Evolutionary conservation across 2,797 vertebrate genomes (phyloP).

Genomic region (Pangasius djambal): DNA sequence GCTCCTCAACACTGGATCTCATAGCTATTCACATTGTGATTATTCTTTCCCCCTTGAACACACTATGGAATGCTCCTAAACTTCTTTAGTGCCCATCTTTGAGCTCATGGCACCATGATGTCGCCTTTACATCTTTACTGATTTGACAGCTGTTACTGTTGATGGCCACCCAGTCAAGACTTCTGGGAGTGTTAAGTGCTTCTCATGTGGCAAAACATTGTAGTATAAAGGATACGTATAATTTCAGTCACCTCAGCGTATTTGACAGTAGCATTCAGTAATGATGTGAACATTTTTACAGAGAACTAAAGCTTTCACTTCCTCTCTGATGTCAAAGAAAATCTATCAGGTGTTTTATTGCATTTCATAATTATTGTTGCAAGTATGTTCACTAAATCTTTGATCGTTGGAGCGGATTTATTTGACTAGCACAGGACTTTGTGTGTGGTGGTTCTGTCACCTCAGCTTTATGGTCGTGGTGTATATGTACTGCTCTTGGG

Average conservation of each 20-base stretch:
- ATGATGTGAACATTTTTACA: background rate
- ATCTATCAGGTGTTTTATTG: background rate
- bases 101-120: background rate
- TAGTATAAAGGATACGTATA: background rate
- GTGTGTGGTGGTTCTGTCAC: slow-evolving; percentile 1
- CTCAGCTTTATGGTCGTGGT: slow-evolving; percentile 14
- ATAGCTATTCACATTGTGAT: background rate
- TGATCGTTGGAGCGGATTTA: background rate
- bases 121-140: background rate
- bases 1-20: slow-evolving; percentile 42
- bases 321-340: background rate
- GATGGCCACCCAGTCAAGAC: background rate
- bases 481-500: background rate
- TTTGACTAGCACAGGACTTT: background rate
- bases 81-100: background rate
- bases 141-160: slow-evolving; percentile 26
- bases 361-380: background rate
- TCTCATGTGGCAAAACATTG: slow-evolving; percentile 8
- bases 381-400: background rate
- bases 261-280: background rate
- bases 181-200: slow-evolving; percentile 20
- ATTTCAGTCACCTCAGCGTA: background rate
- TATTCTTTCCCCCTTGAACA: no score
- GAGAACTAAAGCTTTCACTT: background rate
- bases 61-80: background rate